Evolutionary conservation across 2,888 invertebrate species (phyloP).

Genomic region (Poecilobothrus nobilitatus): DNA sequence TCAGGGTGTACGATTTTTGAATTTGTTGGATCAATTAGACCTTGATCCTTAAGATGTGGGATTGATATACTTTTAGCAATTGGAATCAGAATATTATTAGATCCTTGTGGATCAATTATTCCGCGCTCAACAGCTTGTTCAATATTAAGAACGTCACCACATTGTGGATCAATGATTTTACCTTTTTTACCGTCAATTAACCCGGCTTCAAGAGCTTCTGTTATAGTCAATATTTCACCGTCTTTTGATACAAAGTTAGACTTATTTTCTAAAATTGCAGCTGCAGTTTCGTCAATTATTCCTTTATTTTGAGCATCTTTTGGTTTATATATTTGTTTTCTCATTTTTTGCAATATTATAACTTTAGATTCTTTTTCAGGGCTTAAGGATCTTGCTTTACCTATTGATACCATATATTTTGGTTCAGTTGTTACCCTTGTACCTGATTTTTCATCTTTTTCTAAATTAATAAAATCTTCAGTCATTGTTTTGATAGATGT

Average conservation of each 20-base stretch:
- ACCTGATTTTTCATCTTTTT: conserved; percentile 45
- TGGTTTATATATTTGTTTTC: conserved; percentile 65
- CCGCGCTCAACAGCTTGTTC: conserved; percentile 77
- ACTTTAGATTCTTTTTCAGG: conserved; percentile 58
- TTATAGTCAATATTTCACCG: conserved; percentile 59
- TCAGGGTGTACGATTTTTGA: conserved; percentile 80
- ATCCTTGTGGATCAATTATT: conserved; percentile 66
- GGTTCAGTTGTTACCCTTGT: conserved; percentile 53
- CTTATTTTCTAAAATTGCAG: conserved; percentile 56
- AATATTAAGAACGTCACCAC: conserved; percentile 70
- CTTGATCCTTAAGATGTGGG: conserved; percentile 77
- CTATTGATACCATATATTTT: conserved; percentile 57
- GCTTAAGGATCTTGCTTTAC: conserved; percentile 50
- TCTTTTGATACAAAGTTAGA: conserved; percentile 50
- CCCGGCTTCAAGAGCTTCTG: conserved; percentile 63
- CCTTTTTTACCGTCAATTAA: conserved; percentile 67
- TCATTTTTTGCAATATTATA: conserved; percentile 66
- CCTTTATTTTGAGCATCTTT: conserved; percentile 70
- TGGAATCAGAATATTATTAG: conserved; percentile 69
- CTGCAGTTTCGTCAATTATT: conserved; percentile 68
- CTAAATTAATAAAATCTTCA: conserved; percentile 41
- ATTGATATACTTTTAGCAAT: conserved; percentile 71
- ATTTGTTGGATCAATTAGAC: conserved; percentile 64
- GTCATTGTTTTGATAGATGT: conserved; percentile 24
- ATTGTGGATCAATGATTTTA: conserved; percentile 71